A percentile compares a stretch with the other conserved stretches of the same genome.
phyloP scores from a whole-genome alignment of 1,140 invertebrate genomes.

The Lordiphosa mommai region DNA sequence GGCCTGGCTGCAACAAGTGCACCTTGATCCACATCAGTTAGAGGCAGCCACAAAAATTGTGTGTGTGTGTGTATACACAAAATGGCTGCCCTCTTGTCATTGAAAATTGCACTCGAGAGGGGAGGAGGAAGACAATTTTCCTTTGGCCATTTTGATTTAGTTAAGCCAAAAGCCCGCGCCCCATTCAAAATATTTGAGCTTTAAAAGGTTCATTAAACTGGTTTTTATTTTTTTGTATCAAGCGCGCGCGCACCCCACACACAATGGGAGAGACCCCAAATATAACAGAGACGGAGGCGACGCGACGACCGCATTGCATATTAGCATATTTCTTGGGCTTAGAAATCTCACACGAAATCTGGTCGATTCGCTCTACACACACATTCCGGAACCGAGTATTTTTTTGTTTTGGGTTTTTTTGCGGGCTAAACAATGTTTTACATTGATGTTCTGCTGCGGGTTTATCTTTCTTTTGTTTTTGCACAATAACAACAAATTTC shows the following conservation, averaged over 20 bases:
- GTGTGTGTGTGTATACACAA: too few species aligned
- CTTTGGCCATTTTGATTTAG: slow-evolving; percentile 1
- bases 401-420: slow-evolving; percentile 22
- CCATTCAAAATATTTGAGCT: slow-evolving; percentile 63
- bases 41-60: slow-evolving; percentile 17
- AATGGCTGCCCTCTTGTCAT: slow-evolving; percentile 51
- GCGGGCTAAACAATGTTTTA: slow-evolving; percentile 21
- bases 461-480: slow-evolving; percentile 13
- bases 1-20: slow-evolving; percentile 58
- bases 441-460: slow-evolving; percentile 10
- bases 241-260: slow-evolving; percentile 26
- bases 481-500: slow-evolving; percentile 25
- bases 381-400: slow-evolving; percentile 43
- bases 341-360: slow-evolving; percentile 71
- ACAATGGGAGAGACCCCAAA: slow-evolving; percentile 37
- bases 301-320: slow-evolving; percentile 34
- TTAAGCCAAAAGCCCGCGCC: slow-evolving; percentile 22
- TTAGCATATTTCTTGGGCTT: slow-evolving; percentile 73
- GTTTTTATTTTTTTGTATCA: too few species aligned
- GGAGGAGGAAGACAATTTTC: slow-evolving; percentile 10
- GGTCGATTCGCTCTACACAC: slow-evolving; percentile 49
- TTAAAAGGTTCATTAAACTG: slow-evolving; percentile 79
- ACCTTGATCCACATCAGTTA: slow-evolving; percentile 56
- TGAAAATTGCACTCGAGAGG: neutral
- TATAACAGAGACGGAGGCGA: slow-evolving; percentile 35